Conservation (phyloP, 2,113 vertebrate genomes). For the Narcine bancroftii region DNA sequence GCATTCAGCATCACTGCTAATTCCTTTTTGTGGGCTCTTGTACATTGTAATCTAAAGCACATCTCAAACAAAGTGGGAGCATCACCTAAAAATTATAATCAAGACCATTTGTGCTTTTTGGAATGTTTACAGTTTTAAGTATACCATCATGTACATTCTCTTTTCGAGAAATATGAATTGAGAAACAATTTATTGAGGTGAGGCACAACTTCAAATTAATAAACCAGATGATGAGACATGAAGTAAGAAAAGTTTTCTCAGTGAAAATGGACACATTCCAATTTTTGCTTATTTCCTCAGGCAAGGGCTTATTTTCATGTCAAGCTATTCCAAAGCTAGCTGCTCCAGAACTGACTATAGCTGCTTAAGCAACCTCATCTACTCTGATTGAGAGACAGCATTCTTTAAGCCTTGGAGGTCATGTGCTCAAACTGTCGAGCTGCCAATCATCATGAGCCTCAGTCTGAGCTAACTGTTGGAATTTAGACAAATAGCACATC, state of each 20-base stretch:
- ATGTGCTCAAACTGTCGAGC: background rate
- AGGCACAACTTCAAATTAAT: background rate
- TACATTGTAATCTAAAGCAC: background rate
- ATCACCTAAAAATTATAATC: background rate
- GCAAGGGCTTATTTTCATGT: background rate
- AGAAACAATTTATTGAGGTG: background rate
- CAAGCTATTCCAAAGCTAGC: background rate
- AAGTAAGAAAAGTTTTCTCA: background rate
- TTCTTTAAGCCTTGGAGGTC: background rate
- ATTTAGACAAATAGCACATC: background rate
- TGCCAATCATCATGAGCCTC: background rate
- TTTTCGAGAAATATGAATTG: background rate
- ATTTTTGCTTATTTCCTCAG: background rate
- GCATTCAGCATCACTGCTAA: background rate
- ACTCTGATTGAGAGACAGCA: background rate
- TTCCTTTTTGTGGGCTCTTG: background rate
- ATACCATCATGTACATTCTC: background rate
- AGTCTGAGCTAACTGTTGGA: background rate
- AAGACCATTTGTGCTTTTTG: background rate
- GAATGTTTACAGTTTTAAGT: background rate
- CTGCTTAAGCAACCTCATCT: background rate
- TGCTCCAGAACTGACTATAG: background rate
- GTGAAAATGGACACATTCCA: background rate
- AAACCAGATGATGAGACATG: background rate
- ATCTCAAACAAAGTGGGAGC: background rate